Evolutionary conservation across 2,888 invertebrate species (phyloP), one percentile per base, ranked within the genome.

Genomic region (Ichneumoninae sp.): DNA sequence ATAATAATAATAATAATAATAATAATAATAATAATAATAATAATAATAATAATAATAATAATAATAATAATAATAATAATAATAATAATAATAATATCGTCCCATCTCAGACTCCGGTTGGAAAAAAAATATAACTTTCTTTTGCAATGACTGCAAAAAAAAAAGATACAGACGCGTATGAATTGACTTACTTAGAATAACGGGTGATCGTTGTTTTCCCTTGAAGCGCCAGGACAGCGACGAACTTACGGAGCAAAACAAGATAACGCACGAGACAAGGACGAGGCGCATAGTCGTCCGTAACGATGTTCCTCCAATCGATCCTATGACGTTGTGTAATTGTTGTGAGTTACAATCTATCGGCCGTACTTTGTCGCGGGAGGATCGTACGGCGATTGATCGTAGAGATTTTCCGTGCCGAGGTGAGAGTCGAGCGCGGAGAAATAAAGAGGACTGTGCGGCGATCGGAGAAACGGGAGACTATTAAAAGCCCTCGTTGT

Each of bases 201-300:
- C 91, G 3, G 93, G 93, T 44, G 92, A 92, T 78, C 88, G 85
- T 83, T 91, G 89, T 74, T 85, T 91, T n/a, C 87, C 89, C 75
- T 78, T 87, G 3, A 89, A 88, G 13, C 84, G 88, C 87, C 87
- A 85, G 52, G 86, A 63, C 22, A 69, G 78, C 26, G 57, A 83
- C 40, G 69, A 76, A 80, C 60, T 33, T n/a, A 83, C 73, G 52
- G 80, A 65, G 57, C 73, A 85, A 60, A 87, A 65, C 33, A 83
- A 22, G 57, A 88, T 73, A 70, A 74, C 36, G 19, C 68, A 26
- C 65, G 66, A 73, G 36, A 78, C 52, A 13, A 81, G 40, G 78
- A 54, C 19, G 76, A 83, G 65, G 69, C 76, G 86, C 87, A 86
- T 87, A 74, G 69, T 85, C 57, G 66, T 8, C 13, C 36, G 10